A percentile compares a stretch with the other conserved stretches of the same genome.
Conservation (phyloP, 2,113 vertebrate genomes). For the Zosterops japonicus region DNA sequence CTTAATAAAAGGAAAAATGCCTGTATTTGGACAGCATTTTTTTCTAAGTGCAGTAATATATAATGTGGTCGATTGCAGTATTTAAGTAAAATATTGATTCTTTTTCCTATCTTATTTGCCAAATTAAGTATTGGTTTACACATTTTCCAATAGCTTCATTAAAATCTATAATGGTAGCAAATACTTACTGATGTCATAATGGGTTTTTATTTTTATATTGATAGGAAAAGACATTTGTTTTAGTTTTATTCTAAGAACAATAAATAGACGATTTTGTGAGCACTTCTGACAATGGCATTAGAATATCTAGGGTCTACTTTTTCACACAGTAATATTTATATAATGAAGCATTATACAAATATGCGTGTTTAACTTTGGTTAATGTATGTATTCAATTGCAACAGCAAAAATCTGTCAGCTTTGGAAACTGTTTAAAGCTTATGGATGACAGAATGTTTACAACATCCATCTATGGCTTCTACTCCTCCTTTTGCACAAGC, state of each 20-base stretch:
- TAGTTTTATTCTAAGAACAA: neutral
- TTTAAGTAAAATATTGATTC: slow-evolving; percentile 41
- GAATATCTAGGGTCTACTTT: neutral
- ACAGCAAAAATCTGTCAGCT: neutral
- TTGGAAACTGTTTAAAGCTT: slow-evolving; percentile 25
- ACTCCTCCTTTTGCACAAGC: neutral
- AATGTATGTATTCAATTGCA: neutral
- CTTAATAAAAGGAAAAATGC: slow-evolving; percentile 31
- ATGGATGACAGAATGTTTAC: neutral
- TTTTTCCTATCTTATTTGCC: neutral
- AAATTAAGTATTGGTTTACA: slow-evolving; percentile 6
- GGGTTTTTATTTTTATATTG: neutral
- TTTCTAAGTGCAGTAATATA: neutral
- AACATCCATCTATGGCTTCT: neutral
- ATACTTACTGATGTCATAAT: neutral
- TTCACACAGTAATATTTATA: neutral
- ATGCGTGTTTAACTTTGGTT: slow-evolving; percentile 18
- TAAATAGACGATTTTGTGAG: slow-evolving; percentile 29
- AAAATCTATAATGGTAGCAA: slow-evolving; percentile 9
- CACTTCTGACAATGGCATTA: neutral
- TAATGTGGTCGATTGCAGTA: neutral
- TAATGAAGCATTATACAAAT: slow-evolving; percentile 24
- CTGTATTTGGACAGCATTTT: neutral
- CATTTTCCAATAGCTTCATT: neutral
- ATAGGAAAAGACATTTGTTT: neutral